phyloP scores from a whole-genome alignment of 2,113 vertebrate genomes.

The Pavo muticus region DNA sequence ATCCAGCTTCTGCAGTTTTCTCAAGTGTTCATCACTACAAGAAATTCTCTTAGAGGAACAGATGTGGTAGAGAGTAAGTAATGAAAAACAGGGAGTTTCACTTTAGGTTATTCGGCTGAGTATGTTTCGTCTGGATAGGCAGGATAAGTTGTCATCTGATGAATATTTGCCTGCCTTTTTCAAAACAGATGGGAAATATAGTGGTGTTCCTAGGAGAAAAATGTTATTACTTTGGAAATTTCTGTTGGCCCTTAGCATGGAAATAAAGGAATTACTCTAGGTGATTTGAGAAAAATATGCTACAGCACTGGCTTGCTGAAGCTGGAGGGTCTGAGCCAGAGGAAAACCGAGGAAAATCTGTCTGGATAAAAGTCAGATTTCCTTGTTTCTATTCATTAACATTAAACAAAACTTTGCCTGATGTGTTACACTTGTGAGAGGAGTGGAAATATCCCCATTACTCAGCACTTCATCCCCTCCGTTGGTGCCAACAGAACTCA shows the following conservation, averaged over 20 bases:
- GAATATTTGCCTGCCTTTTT: slow-evolving; percentile 12
- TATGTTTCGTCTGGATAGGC: slow-evolving; percentile 6
- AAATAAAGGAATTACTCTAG: background rate
- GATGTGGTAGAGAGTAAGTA: background rate
- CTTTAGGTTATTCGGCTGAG: background rate
- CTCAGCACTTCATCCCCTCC: background rate
- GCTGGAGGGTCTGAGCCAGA: background rate
- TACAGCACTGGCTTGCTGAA: background rate
- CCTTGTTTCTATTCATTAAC: background rate
- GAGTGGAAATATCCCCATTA: background rate
- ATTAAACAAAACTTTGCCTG: background rate
- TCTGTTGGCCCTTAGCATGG: background rate
- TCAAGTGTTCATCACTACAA: background rate
- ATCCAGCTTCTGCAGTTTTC: background rate
- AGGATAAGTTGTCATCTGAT: background rate
- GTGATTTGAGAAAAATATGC: background rate
- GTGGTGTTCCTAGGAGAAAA: background rate
- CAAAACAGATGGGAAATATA: background rate
- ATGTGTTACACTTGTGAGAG: background rate
- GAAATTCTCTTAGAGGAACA: background rate
- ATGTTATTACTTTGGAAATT: background rate
- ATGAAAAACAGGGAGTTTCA: slow-evolving; percentile 1
- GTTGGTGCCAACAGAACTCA: background rate
- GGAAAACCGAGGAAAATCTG: background rate
- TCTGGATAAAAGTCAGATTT: background rate